phyloP scores from a whole-genome alignment of 1,140 invertebrate species.

The Triops longicaudatus region DNA sequence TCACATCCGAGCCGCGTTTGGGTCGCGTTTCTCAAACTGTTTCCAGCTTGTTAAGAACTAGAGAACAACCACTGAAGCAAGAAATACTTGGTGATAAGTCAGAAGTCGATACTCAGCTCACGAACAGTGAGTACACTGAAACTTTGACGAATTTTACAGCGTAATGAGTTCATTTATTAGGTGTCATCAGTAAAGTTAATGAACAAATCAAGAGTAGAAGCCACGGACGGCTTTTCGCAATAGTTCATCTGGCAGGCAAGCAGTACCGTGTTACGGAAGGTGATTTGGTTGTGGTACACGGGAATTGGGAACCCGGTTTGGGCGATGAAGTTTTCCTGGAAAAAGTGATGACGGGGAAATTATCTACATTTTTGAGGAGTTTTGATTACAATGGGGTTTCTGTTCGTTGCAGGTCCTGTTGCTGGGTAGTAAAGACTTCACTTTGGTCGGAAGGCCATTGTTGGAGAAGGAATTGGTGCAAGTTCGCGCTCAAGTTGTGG shows the following conservation, averaged over 20 bases:
- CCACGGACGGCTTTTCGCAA: conserved; percentile 71
- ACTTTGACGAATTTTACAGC: too few relatives aligned
- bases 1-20: not conserved
- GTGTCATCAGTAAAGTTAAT: conserved; percentile 49
- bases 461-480: conserved; percentile 62
- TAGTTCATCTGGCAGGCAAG: conserved; percentile 70
- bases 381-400: not conserved
- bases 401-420: conserved; percentile 51
- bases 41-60: not conserved
- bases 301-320: conserved; percentile 69
- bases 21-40: not conserved
- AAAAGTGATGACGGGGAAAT: conserved; percentile 52
- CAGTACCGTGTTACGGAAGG: conserved; percentile 81
- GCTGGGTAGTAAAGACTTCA: conserved; percentile 75
- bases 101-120: not conserved
- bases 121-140: conserved; percentile 17
- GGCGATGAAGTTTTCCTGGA: conserved; percentile 76
- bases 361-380: conserved; percentile 16
- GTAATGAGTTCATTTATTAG: conserved; percentile 31
- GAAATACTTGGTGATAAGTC: conserved; percentile 21
- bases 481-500: conserved; percentile 77
- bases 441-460: conserved; percentile 70
- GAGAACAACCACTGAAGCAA: conserved; percentile 12
- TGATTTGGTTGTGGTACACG: conserved; percentile 74
- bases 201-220: conserved; percentile 45